Conservation (phyloP, 2,113 vertebrate species). For the Colossoma macropomum region DNA sequence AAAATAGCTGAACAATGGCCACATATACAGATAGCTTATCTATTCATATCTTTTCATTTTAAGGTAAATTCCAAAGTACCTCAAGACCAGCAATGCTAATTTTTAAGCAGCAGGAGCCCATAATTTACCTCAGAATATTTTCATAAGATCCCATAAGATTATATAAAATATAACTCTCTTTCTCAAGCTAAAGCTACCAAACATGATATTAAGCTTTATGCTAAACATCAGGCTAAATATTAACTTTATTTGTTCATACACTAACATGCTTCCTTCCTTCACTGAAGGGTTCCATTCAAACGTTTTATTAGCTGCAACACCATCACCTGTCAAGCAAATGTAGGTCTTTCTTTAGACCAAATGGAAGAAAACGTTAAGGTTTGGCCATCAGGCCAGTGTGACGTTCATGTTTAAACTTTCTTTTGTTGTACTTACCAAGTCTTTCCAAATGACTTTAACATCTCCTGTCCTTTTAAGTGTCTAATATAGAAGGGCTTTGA, state of each 20-base stretch:
- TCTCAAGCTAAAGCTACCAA: background rate
- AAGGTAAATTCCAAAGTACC: background rate
- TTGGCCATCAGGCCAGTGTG: background rate
- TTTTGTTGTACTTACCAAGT: background rate
- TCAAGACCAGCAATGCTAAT: background rate
- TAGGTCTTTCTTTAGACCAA: background rate
- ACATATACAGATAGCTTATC: background rate
- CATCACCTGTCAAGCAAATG: background rate
- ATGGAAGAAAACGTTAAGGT: background rate
- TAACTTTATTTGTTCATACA: background rate
- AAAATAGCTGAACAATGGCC: background rate
- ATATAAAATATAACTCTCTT: conserved; percentile 6
- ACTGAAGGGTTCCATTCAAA: background rate
- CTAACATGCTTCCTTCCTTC: background rate
- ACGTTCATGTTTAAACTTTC: background rate
- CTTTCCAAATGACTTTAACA: background rate
- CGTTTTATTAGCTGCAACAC: background rate
- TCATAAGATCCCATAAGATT: background rate
- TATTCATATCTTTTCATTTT: background rate
- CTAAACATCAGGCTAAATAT: background rate
- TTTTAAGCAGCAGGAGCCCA: background rate
- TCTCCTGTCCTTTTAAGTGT: too few species aligned
- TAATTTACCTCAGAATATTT: background rate
- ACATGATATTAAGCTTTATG: background rate
- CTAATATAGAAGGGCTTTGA: background rate